A percentile compares a stretch with the other conserved stretches of the same genome.
phyloP scores from a whole-genome alignment of 2,113 vertebrate species.

The Chaetodon trifascialis region DNA sequence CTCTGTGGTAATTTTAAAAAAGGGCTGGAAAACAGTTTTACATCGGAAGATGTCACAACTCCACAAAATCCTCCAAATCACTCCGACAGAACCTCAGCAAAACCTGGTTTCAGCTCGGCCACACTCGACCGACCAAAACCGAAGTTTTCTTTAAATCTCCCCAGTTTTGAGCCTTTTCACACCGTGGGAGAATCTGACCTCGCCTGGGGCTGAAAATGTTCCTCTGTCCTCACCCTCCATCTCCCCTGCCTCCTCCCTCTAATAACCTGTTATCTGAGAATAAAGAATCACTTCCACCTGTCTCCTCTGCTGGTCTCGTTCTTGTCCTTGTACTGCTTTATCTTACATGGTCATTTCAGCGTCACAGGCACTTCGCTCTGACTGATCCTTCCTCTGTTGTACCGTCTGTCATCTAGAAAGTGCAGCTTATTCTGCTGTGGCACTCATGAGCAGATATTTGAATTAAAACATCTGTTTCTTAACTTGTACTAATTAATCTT shows the following conservation, averaged over 20 bases:
- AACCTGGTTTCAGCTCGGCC: background rate
- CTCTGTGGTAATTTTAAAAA: no score
- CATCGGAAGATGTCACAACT: no score
- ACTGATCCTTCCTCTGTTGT: background rate
- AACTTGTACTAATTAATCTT: background rate
- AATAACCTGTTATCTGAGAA: background rate
- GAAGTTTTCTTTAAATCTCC: background rate
- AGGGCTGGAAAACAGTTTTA: no score
- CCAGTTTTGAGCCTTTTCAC: background rate
- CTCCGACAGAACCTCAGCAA: no score
- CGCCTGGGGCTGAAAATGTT: background rate
- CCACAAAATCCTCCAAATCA: no score
- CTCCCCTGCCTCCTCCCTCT: background rate
- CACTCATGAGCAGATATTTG: background rate
- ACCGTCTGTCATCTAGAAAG: no score
- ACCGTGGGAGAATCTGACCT: background rate
- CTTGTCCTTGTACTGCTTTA: conserved; percentile 3
- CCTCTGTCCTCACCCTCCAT: background rate
- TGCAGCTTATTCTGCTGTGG: background rate
- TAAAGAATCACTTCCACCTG: background rate
- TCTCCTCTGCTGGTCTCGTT: background rate
- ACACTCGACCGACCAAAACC: background rate
- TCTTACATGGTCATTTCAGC: background rate
- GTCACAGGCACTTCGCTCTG: background rate
- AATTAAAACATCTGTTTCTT: background rate